phyloP scores from a whole-genome alignment of 2,888 invertebrate genomes.

The Ectemnius cavifrons region DNA sequence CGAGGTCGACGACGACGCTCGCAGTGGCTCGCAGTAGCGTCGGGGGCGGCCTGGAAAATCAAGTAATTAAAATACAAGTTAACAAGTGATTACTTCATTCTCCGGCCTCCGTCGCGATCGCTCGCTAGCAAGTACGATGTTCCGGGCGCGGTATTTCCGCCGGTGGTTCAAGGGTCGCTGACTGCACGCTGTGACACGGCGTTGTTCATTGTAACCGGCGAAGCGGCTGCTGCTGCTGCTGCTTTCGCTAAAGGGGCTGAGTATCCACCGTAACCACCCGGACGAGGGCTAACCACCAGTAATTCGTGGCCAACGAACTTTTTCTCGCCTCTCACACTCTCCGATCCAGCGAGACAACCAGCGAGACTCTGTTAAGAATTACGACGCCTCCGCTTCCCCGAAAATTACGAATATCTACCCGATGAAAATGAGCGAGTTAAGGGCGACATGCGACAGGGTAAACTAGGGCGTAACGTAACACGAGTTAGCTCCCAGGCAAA shows the following conservation, averaged over 20 bases:
- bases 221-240: conserved; percentile 33
- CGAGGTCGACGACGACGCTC: conserved; percentile 27
- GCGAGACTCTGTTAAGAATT: not conserved
- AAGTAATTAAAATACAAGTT: conserved; percentile 69
- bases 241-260: conserved; percentile 22
- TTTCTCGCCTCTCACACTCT: conserved; percentile 14
- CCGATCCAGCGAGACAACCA: not conserved
- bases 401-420: not conserved
- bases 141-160: conserved; percentile 32
- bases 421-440: too few relatives aligned
- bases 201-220: conserved; percentile 46
- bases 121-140: conserved; percentile 55
- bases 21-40: conserved; percentile 19
- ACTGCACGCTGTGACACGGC: conserved; percentile 16
- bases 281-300: conserved; percentile 30
- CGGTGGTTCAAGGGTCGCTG: conserved; percentile 35
- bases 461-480: not conserved
- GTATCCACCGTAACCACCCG: conserved; percentile 32
- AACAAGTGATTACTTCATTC: conserved; percentile 66
- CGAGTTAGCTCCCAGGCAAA: not conserved
- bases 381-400: not conserved
- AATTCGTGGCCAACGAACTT: conserved; percentile 37
- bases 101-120: conserved; percentile 48
- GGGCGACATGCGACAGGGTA: too few relatives aligned
- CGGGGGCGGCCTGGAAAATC: conserved; percentile 62